Evolutionary conservation across 2,888 invertebrate genomes (phyloP).

Genomic region (Dryobota labecula): DNA sequence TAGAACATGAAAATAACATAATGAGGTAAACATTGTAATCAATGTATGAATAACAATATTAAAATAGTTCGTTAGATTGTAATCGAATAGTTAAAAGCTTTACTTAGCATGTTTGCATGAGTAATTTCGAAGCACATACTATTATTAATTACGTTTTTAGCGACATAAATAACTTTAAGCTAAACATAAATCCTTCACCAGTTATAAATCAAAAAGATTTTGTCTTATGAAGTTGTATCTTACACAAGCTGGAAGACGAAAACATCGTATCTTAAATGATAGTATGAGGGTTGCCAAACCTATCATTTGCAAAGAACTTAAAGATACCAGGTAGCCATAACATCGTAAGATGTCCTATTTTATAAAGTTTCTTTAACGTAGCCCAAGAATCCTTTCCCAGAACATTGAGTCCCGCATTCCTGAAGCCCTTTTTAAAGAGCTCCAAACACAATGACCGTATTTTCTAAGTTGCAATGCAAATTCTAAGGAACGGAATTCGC

Average conservation of each 20-base stretch:
- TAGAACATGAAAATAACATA: slow-evolving; percentile 13
- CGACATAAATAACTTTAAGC: slow-evolving; percentile 42
- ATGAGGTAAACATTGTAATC: slow-evolving; percentile 25
- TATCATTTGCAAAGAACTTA: neutral
- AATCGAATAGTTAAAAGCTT: slow-evolving; percentile 48
- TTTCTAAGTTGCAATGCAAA: slow-evolving; percentile 46
- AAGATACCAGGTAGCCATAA: slow-evolving; percentile 1
- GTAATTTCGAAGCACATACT: slow-evolving; percentile 17
- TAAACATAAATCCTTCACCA: slow-evolving; percentile 24
- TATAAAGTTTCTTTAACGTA: slow-evolving; percentile 7
- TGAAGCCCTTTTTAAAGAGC: slow-evolving; percentile 21
- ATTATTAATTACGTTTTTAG: slow-evolving; percentile 45
- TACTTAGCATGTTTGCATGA: slow-evolving; percentile 44
- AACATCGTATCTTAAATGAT: too few species aligned
- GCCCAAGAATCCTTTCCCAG: slow-evolving; percentile 29
- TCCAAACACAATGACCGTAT: slow-evolving; percentile 40
- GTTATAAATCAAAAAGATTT: slow-evolving; percentile 51
- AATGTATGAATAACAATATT: slow-evolving; percentile 26
- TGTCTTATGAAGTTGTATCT: slow-evolving; percentile 37
- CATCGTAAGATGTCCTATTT: slow-evolving; percentile 17
- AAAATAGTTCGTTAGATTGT: slow-evolving; percentile 45
- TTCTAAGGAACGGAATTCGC: slow-evolving; percentile 34
- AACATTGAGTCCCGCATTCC: slow-evolving; percentile 29
- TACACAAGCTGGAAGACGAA: slow-evolving; percentile 6
- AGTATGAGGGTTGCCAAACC: slow-evolving; percentile 29